phyloP scores from a whole-genome alignment of 1,140 invertebrate species.

The Drosophila auraria region DNA sequence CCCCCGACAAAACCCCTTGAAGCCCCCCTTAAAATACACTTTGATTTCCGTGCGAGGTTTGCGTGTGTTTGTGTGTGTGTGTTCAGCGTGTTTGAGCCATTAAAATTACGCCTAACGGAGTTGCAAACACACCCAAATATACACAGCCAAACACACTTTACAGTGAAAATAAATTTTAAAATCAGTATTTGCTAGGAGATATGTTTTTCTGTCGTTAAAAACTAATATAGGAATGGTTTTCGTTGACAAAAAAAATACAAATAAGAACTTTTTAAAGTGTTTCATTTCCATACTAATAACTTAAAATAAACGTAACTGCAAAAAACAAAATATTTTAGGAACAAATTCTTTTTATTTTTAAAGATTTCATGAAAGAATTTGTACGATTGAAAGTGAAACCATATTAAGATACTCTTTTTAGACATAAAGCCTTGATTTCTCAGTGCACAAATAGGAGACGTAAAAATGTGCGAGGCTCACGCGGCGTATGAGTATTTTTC shows the following conservation, averaged over 20 bases:
- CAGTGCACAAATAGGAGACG: conserved; percentile 35
- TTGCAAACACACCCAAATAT: conserved; percentile 55
- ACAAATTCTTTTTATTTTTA: not conserved
- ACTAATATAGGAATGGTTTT: too few relatives aligned
- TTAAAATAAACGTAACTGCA: not conserved
- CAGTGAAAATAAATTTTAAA: not conserved
- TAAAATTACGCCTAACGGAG: conserved; percentile 80
- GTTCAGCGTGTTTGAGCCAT: conserved; percentile 74
- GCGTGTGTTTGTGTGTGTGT: conserved; percentile 30
- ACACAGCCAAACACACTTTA: conserved; percentile 41
- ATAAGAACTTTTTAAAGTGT: too few relatives aligned
- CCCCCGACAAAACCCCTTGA: conserved; percentile 11
- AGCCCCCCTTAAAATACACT: conserved; percentile 57
- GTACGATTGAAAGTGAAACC: not conserved
- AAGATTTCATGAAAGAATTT: not conserved
- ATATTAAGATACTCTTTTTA: not conserved
- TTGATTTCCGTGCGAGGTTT: conserved; percentile 63
- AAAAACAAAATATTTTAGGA: too few relatives aligned
- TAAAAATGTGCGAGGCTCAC: conserved; percentile 73
- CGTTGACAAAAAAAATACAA: not conserved
- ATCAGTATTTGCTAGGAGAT: not conserved
- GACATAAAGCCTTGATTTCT: not conserved
- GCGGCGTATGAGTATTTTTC: conserved; percentile 76
- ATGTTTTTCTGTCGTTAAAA: not conserved
- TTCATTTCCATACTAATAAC: too few relatives aligned